phyloP scores from a whole-genome alignment of 2,888 invertebrate genomes.

The Adela reaumurella region DNA sequence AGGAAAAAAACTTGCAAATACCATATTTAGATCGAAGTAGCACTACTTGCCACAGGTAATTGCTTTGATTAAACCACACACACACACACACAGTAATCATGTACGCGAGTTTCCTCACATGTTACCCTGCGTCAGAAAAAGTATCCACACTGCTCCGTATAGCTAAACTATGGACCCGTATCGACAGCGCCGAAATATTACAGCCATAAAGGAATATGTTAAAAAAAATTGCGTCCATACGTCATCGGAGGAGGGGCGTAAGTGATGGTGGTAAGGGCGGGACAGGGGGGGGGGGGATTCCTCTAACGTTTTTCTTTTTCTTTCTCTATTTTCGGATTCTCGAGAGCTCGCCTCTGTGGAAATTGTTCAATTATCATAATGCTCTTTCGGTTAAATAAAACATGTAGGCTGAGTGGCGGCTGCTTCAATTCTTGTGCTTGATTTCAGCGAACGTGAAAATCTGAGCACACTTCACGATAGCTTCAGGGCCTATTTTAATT shows the following conservation, averaged over 20 bases:
- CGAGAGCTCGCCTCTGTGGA: background rate
- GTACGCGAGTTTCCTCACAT: no score
- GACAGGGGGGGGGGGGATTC: background rate
- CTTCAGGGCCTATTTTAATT: no score
- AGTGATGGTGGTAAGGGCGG: background rate
- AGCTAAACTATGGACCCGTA: no score
- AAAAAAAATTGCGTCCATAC: background rate
- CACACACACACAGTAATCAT: no score
- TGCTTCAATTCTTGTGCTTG: background rate
- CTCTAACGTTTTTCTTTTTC: background rate
- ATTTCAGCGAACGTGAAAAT: background rate
- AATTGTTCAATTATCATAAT: background rate
- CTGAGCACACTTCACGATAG: no score
- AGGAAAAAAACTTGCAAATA: no score
- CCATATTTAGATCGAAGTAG: no score
- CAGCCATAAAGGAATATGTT: background rate
- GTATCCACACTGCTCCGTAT: no score
- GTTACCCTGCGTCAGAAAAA: no score
- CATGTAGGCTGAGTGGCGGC: constrained; percentile 2
- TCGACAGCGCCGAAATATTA: background rate
- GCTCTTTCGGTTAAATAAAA: background rate
- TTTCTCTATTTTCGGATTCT: background rate
- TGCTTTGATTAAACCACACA: no score
- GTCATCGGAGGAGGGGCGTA: background rate
- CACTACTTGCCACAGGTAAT: no score